Conservation (phyloP, 1,140 invertebrate genomes). For the Mizuhopecten yessoensis region DNA sequence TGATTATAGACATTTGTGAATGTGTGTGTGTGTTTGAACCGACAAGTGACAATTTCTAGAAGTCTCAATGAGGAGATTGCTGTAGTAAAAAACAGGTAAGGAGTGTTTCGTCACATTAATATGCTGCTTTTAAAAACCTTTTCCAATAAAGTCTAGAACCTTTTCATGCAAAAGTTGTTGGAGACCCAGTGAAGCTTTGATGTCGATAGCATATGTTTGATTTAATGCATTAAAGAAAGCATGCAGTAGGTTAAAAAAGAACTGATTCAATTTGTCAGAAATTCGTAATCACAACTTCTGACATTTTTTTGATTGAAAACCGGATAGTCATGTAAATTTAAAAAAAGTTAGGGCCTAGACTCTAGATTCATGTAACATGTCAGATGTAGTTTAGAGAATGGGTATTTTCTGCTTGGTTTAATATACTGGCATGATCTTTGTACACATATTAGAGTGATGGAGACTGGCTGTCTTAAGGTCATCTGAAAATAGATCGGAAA, state of each 20-base stretch:
- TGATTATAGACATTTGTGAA: neutral
- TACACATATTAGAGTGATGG: neutral
- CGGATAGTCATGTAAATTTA: too few relatives aligned
- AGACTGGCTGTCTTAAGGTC: neutral
- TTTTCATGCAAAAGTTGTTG: too few relatives aligned
- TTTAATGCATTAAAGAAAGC: too few relatives aligned
- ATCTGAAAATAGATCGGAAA: slow-evolving; percentile 14
- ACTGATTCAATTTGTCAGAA: too few relatives aligned
- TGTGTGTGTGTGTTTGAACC: neutral
- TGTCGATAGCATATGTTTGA: too few relatives aligned
- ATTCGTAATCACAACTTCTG: too few relatives aligned
- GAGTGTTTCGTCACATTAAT: neutral
- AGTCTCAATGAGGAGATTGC: neutral
- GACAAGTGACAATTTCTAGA: neutral
- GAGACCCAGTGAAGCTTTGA: too few relatives aligned
- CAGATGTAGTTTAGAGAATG: neutral
- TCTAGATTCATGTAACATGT: neutral
- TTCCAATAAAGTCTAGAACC: neutral
- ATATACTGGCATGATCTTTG: neutral
- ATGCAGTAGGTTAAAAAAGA: too few relatives aligned
- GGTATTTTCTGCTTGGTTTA: neutral
- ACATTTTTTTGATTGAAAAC: too few relatives aligned
- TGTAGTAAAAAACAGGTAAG: neutral
- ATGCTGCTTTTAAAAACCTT: neutral
- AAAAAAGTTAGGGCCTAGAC: too few relatives aligned